These are phyloP conservation scores for Eupeodes luniger DNA, from an alignment of 2,888 invertebrate genomes.

Conservation along the genomic window DNA sequence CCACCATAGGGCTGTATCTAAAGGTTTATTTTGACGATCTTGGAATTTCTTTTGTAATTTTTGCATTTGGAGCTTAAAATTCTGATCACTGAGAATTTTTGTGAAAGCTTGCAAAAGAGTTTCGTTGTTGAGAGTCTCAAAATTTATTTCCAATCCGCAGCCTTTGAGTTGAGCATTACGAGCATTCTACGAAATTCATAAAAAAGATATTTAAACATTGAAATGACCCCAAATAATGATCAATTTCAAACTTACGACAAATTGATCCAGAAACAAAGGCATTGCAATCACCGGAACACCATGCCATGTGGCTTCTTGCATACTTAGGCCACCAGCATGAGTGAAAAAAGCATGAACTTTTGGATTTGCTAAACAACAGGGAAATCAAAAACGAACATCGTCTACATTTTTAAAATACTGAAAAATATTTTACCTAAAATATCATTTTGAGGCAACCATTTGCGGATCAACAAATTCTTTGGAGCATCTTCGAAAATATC, in stretches of 20 bases:
- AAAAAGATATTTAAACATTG: not conserved
- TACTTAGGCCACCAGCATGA: constrained; percentile 77
- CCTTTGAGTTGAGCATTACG: constrained; percentile 28
- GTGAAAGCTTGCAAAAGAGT: constrained; percentile 33
- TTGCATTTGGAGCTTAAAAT: constrained; percentile 79
- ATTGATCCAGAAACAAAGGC: constrained; percentile 78
- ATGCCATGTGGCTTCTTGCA: constrained; percentile 77
- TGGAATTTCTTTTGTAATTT: constrained; percentile 83
- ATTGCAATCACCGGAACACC: constrained; percentile 78
- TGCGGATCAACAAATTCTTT: constrained; percentile 83
- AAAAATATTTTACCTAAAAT: constrained; percentile 83
- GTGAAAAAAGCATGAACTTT: constrained; percentile 77
- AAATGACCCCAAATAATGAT: not conserved
- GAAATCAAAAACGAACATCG: not conserved
- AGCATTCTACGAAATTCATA: constrained; percentile 39
- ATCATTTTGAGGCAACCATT: constrained; percentile 85
- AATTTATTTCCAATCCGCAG: constrained; percentile 64
- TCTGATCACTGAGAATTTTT: constrained; percentile 70
- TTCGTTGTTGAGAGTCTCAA: constrained; percentile 62
- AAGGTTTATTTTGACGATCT: constrained; percentile 85
- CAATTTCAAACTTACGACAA: constrained; percentile 50
- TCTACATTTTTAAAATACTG: not conserved
- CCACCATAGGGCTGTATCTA: constrained; percentile 87
- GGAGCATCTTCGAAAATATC: constrained; percentile 78
- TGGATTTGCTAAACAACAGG: constrained; percentile 72